phyloP scores from a whole-genome alignment of 2,797 vertebrate species.

The Enteromius unitaeniatus region DNA sequence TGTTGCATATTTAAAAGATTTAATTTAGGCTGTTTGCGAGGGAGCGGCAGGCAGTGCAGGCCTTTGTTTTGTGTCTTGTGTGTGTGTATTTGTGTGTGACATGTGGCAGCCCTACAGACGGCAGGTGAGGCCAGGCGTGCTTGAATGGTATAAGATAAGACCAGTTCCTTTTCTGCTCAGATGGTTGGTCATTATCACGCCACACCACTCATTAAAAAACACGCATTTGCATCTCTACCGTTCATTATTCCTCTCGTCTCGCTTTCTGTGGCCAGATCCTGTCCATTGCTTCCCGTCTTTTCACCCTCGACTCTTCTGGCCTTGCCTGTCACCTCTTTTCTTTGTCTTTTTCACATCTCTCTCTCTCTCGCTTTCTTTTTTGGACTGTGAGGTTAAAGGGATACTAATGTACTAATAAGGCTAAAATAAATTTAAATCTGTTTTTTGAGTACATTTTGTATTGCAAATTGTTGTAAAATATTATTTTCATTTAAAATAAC shows the following conservation, averaged over 20 bases:
- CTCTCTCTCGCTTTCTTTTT: background rate
- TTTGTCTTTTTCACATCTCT: constrained; percentile 27
- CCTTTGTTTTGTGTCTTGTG: constrained; percentile 78
- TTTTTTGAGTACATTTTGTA: background rate
- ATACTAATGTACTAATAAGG: background rate
- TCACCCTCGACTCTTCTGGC: constrained; percentile 22
- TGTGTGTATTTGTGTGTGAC: constrained; percentile 53
- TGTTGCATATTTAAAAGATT: constrained; percentile 60
- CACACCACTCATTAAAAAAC: constrained; percentile 79
- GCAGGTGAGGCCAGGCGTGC: constrained; percentile 83
- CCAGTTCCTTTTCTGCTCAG: constrained; percentile 80
- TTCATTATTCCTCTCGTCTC: constrained; percentile 56
- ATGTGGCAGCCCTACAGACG: constrained; percentile 79
- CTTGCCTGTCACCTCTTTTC: constrained; percentile 36
- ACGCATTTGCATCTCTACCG: constrained; percentile 60
- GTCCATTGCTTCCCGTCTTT: constrained; percentile 13
- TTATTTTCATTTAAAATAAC: background rate
- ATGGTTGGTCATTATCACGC: constrained; percentile 82
- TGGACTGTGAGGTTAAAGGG: background rate
- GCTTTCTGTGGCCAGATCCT: constrained; percentile 19
- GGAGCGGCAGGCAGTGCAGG: constrained; percentile 73
- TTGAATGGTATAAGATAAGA: constrained; percentile 81
- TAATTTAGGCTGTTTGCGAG: constrained; percentile 57
- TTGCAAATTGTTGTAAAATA: background rate
- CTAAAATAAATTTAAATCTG: background rate